These are phyloP conservation scores for Plecturocebus donacophilus DNA, from an alignment of 2,113 vertebrate genomes.

Conservation along the genomic window DNA sequence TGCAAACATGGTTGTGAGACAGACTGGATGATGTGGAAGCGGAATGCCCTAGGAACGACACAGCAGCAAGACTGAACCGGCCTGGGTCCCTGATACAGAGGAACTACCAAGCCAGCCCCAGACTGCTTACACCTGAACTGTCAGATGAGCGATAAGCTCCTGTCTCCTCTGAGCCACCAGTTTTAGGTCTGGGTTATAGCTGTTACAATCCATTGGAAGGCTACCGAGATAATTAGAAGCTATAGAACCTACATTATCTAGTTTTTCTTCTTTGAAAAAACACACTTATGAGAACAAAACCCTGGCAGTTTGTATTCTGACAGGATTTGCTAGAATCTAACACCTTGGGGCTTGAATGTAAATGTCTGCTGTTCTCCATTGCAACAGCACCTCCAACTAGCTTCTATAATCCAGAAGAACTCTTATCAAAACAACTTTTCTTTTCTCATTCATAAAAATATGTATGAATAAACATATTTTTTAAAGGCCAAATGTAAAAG, in stretches of 20 bases:
- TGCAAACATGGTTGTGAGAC: not conserved
- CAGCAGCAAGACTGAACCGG: not conserved
- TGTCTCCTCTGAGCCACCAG: not conserved
- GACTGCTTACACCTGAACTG: no score
- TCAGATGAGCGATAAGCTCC: not conserved
- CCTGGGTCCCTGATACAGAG: not conserved
- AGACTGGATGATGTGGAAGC: not conserved
- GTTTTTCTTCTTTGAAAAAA: not conserved
- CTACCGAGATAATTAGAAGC: not conserved
- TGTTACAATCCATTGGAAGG: not conserved
- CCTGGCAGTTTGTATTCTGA: not conserved
- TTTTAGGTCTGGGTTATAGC: not conserved
- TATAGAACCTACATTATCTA: not conserved
- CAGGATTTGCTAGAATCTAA: not conserved
- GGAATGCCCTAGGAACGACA: not conserved
- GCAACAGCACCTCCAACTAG: not conserved
- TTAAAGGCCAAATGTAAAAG: not conserved
- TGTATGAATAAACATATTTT: not conserved
- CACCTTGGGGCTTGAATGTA: not conserved
- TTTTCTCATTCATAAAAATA: slow-evolving; percentile 44
- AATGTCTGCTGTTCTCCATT: not conserved
- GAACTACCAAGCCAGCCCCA: not conserved
- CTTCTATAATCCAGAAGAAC: slow-evolving; percentile 34
- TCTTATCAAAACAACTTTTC: slow-evolving; percentile 57
- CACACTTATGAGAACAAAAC: not conserved